These are phyloP conservation scores for Prorops nasuta DNA, from an alignment of 1,140 invertebrate species.

Conservation along the genomic window DNA sequence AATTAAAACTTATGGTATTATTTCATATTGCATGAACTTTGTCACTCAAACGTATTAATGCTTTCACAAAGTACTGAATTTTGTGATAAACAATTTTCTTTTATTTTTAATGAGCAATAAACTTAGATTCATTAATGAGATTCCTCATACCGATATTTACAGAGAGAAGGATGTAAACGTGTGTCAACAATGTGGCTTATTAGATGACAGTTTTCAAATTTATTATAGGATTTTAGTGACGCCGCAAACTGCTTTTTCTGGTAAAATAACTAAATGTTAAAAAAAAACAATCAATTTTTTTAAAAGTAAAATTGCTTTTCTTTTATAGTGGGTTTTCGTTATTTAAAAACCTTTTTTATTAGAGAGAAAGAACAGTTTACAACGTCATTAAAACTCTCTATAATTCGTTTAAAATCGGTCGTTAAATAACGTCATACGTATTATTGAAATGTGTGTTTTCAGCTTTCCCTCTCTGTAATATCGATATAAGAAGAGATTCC, in stretches of 20 bases:
- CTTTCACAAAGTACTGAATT: too few relatives aligned
- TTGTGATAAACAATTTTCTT: constrained; percentile 4
- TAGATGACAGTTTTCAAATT: constrained; percentile 3
- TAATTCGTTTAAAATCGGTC: constrained; percentile 9
- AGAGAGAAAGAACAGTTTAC: constrained; percentile 2
- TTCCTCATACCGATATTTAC: constrained; percentile 11
- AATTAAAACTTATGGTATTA: too few relatives aligned
- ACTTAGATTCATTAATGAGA: constrained; percentile 3
- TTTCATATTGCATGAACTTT: constrained; percentile 6
- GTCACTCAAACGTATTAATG: too few relatives aligned
- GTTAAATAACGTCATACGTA: too few relatives aligned
- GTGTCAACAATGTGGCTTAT: neutral
- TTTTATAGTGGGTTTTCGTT: constrained; percentile 1
- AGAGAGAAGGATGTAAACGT: constrained; percentile 1
- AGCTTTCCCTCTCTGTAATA: too few relatives aligned
- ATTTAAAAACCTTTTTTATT: constrained; percentile 1
- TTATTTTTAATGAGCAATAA: constrained; percentile 3
- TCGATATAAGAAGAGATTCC: too few relatives aligned
- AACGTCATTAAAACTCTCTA: constrained; percentile 11
- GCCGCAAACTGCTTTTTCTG: neutral
- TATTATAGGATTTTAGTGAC: neutral
- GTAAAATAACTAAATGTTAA: neutral
- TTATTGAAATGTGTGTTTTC: too few relatives aligned
- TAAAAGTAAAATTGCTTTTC: neutral
- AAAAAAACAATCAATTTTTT: neutral